Evolutionary conservation across 2,888 invertebrate species (phyloP).

Genomic region (Dermolepida albohirtum): DNA sequence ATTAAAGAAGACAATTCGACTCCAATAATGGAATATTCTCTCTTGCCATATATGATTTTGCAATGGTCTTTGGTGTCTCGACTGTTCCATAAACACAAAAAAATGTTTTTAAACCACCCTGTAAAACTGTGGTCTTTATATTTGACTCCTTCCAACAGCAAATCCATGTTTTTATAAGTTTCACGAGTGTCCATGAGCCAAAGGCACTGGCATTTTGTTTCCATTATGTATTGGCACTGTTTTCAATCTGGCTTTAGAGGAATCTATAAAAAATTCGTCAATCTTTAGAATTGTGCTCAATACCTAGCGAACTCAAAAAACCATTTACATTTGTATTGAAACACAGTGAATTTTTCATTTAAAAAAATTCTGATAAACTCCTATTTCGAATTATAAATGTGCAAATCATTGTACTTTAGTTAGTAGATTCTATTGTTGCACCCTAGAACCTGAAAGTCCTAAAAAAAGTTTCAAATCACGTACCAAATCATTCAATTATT

Average conservation of each 20-base stretch:
- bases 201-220: too few relatives aligned
- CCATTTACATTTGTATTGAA: conserved; percentile 25
- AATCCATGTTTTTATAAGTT: too few relatives aligned
- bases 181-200: too few relatives aligned
- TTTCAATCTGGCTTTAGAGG: conserved; percentile 37
- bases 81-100: too few relatives aligned
- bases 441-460: conserved; percentile 35
- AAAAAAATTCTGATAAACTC: conserved; percentile 14
- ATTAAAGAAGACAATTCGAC: too few relatives aligned
- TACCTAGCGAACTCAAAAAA: conserved; percentile 23
- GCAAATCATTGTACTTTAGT: conserved; percentile 12
- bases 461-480: conserved; percentile 47
- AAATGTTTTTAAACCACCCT: too few relatives aligned
- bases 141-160: too few relatives aligned
- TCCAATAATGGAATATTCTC: too few relatives aligned
- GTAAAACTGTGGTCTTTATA: too few relatives aligned
- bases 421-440: conserved; percentile 39
- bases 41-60: too few relatives aligned
- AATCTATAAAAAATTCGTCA: conserved; percentile 40
- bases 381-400: conserved; percentile 18
- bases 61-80: too few relatives aligned
- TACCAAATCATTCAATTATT: conserved; percentile 48
- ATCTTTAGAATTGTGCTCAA: conserved; percentile 19
- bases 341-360: conserved; percentile 13
- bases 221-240: conserved; percentile 39